phyloP scores from a whole-genome alignment of 2,888 invertebrate species.

The Campaea margaritaria region DNA sequence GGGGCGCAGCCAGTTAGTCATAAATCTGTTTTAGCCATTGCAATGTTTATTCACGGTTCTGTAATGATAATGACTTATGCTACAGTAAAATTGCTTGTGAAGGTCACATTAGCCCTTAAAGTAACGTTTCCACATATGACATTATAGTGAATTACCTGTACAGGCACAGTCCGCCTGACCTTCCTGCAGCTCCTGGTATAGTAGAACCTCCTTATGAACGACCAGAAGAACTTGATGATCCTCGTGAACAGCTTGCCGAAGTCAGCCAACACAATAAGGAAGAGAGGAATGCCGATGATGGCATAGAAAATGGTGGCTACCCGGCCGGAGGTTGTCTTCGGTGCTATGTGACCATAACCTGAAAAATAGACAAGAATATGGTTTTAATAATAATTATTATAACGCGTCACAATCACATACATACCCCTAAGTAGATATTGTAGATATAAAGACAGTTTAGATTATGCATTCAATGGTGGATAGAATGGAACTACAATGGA shows the following conservation, averaged over 20 bases:
- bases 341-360: slow-evolving; percentile 99
- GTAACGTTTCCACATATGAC: not conserved
- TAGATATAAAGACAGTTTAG: not conserved
- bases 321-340: slow-evolving; percentile 94
- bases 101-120: no score
- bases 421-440: no score
- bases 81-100: no score
- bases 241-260: slow-evolving; percentile 97
- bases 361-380: slow-evolving; percentile 39
- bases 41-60: no score
- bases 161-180: slow-evolving; percentile 90
- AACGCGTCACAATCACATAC: no score
- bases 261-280: slow-evolving; percentile 96
- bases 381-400: not conserved
- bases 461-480: not conserved
- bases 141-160: slow-evolving; percentile 84
- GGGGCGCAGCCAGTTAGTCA: no score
- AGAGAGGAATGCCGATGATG: slow-evolving; percentile 97
- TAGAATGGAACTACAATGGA: no score
- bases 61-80: no score
- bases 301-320: slow-evolving; percentile 97
- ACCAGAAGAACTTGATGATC: slow-evolving; percentile 95
- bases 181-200: slow-evolving; percentile 93
- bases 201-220: slow-evolving; percentile 92
- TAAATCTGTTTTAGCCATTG: no score